Conservation (phyloP, 2,113 vertebrate genomes). For the Notiomystis cincta region DNA sequence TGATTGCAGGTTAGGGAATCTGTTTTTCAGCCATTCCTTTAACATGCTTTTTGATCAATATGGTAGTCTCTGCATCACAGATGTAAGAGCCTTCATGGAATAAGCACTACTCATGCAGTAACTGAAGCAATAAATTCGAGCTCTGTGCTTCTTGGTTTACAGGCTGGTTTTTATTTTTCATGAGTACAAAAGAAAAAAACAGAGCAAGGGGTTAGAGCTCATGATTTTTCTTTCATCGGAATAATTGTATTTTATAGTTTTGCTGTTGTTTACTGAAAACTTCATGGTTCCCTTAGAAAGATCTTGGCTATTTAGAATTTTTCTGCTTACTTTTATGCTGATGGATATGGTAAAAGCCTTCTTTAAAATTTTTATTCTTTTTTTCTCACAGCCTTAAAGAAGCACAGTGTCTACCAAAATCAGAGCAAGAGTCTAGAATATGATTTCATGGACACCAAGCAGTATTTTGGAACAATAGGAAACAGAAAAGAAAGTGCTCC, state of each 20-base stretch:
- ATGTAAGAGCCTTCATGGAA: rapidly evolving
- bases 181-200: not conserved
- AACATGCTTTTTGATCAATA: not conserved
- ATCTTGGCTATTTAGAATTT: not conserved
- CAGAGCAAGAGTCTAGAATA: not conserved
- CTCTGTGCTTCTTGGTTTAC: not conserved
- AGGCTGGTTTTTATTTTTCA: not conserved
- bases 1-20: not conserved
- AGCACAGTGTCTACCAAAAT: not conserved
- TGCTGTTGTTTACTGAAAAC: not conserved
- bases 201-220: not conserved
- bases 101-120: not conserved
- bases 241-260: not conserved
- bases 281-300: not conserved
- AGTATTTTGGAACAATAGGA: not conserved
- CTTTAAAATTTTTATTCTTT: not conserved
- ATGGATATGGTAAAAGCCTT: not conserved
- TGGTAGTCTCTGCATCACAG: not conserved
- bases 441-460: not conserved
- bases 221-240: not conserved
- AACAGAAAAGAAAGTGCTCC: not conserved
- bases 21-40: not conserved
- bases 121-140: not conserved
- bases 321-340: not conserved
- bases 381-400: not conserved